Conservation (phyloP, 2,888 invertebrate species). For the Strigamia transsilvanica region DNA sequence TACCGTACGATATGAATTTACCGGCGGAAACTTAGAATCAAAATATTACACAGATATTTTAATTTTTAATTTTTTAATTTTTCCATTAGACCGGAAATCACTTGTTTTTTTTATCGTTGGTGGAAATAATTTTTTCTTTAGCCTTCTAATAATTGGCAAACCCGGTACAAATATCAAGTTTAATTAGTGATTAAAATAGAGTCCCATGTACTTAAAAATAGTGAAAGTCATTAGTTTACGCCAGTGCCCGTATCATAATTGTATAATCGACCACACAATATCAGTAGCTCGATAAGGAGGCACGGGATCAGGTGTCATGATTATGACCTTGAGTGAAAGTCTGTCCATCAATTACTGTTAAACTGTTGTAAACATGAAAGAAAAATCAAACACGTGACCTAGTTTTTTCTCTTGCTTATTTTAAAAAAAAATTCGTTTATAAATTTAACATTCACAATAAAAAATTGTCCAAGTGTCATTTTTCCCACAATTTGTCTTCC, state of each 20-base stretch:
- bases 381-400: neutral
- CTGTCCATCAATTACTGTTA: neutral
- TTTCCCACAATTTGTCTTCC: neutral
- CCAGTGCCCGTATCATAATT: neutral
- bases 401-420: neutral
- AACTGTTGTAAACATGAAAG: neutral
- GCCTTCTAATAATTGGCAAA: no score
- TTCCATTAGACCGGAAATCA: no score
- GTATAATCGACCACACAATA: neutral
- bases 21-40: no score
- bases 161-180: neutral
- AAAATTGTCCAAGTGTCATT: neutral
- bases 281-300: neutral
- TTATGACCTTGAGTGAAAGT: neutral
- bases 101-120: no score
- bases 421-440: neutral
- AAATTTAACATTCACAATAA: neutral
- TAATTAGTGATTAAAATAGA: neutral
- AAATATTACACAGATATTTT: no score
- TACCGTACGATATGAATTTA: no score
- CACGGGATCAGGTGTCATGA: neutral
- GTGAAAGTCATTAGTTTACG: constrained; percentile 7
- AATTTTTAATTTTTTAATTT: no score
- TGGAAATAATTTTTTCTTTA: no score
- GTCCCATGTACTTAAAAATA: neutral